These are phyloP conservation scores for Parasteatoda tepidariorum DNA, from an alignment of 1,140 invertebrate species.

Conservation along the genomic window DNA sequence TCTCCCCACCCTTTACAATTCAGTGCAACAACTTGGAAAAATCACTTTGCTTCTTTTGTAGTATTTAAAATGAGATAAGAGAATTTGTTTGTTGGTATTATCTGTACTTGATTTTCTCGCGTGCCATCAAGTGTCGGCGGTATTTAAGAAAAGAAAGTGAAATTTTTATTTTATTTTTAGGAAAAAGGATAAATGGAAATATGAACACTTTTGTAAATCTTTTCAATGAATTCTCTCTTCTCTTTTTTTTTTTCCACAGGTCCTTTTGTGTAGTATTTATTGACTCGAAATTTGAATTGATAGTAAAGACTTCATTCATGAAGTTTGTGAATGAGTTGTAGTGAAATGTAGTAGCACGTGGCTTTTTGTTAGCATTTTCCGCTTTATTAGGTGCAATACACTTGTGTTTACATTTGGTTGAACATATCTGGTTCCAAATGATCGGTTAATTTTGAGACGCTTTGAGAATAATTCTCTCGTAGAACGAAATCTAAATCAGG, in stretches of 20 bases:
- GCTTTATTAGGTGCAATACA: no score
- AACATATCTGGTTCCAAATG: no score
- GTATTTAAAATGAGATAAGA: conserved; percentile 27
- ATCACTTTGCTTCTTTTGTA: conserved; percentile 11
- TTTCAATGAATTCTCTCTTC: not conserved
- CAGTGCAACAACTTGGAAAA: conserved; percentile 13
- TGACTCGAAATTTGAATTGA: not conserved
- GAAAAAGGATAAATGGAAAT: not conserved
- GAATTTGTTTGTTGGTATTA: conserved; percentile 49
- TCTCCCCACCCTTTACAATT: not conserved
- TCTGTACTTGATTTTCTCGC: conserved; percentile 15
- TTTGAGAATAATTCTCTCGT: no score
- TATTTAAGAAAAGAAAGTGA: not conserved
- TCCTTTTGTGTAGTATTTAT: not conserved
- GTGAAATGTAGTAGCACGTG: not conserved
- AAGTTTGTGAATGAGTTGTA: not conserved
- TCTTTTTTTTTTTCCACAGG: not conserved
- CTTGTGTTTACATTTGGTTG: no score
- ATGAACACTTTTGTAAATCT: not conserved
- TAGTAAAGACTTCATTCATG: not conserved
- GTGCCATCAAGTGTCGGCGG: not conserved
- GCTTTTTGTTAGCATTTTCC: no score
- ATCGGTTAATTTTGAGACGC: no score
- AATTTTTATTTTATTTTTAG: not conserved
- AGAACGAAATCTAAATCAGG: no score